Percentiles rank a stretch among this genome's conserved stretches.
These are phyloP conservation scores for Aleiodes leptofemur DNA, from an alignment of 2,888 invertebrate species.

Conservation along the genomic window DNA sequence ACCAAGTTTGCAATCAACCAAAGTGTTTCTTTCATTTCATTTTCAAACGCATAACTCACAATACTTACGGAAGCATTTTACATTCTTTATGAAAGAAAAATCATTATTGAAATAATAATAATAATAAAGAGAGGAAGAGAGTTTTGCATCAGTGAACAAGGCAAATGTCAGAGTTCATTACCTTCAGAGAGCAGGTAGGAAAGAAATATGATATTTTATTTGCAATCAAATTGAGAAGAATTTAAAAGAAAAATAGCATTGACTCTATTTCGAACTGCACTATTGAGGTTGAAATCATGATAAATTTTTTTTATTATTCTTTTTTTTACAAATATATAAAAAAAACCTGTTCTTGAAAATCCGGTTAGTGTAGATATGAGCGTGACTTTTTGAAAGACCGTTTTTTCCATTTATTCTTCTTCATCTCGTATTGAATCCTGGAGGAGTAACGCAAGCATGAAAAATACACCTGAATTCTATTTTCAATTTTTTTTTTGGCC, in stretches of 20 bases:
- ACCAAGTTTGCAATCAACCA: slow-evolving; percentile 1
- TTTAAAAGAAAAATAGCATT: background rate
- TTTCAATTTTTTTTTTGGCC: too few species aligned
- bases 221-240: too few species aligned
- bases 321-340: slow-evolving; percentile 10
- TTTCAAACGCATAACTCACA: background rate
- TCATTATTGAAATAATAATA: background rate
- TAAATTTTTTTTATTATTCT: slow-evolving; percentile 29
- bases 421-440: too few species aligned
- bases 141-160: too few species aligned
- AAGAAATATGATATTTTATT: too few species aligned
- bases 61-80: too few species aligned
- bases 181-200: too few species aligned
- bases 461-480: too few species aligned
- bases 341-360: slow-evolving; percentile 40
- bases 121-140: too few species aligned
- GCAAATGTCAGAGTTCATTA: too few species aligned
- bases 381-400: slow-evolving; percentile 14
- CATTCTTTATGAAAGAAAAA: background rate
- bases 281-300: slow-evolving; percentile 1
- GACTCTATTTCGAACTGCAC: slow-evolving; percentile 1
- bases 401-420: too few species aligned
- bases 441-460: too few species aligned
- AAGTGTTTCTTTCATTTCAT: slow-evolving; percentile 1
- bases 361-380: slow-evolving; percentile 32